These are phyloP conservation scores for Ophthalmolycus amberensis DNA, from an alignment of 2,113 vertebrate genomes.

Conservation along the genomic window DNA sequence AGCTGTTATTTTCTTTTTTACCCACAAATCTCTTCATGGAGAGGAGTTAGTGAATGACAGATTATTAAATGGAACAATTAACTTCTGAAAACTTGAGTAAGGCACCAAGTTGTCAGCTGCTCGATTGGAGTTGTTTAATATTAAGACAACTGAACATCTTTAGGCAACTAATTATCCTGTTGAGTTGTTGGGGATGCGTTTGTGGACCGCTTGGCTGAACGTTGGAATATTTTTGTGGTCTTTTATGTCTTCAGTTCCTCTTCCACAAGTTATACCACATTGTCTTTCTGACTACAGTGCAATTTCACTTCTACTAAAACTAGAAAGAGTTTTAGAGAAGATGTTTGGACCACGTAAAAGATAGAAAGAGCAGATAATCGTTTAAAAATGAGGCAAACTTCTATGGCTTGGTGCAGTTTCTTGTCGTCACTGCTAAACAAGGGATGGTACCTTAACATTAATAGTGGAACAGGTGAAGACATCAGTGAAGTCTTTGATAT, in stretches of 20 bases:
- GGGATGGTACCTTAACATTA: background rate
- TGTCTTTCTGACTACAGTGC: background rate
- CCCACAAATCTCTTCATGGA: background rate
- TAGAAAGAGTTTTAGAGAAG: too few relatives aligned
- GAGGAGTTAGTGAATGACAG: background rate
- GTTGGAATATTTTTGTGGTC: background rate
- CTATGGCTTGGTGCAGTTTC: background rate
- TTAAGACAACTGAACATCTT: background rate
- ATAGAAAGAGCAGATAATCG: background rate
- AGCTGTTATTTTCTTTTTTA: background rate
- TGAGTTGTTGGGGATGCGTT: background rate
- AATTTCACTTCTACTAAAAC: conserved; percentile 6
- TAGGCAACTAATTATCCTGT: background rate
- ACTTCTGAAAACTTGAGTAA: background rate
- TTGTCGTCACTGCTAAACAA: background rate
- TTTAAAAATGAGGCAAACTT: background rate
- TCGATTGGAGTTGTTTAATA: background rate
- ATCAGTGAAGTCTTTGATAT: background rate
- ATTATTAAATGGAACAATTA: background rate
- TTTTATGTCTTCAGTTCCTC: conserved; percentile 16
- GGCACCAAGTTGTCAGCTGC: background rate
- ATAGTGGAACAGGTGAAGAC: background rate
- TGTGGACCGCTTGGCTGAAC: background rate
- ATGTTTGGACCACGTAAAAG: background rate
- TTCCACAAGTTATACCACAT: background rate